Percentiles rank a stretch among this genome's conserved stretches.
These are phyloP conservation scores for Ectemnius lituratus DNA, from an alignment of 2,888 invertebrate genomes.

Conservation along the genomic window DNA sequence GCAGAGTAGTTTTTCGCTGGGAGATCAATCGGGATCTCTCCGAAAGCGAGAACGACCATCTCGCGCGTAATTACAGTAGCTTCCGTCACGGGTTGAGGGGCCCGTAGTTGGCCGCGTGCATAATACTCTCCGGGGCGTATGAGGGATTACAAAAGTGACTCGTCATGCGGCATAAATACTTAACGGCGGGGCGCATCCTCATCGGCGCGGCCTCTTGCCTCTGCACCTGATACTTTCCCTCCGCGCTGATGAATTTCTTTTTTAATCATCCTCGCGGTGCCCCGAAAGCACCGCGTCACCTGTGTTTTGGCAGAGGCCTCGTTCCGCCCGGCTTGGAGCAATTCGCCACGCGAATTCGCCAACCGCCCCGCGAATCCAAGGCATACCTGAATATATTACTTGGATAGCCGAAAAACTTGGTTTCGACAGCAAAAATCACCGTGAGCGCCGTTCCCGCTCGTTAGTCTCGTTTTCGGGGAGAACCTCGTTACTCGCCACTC, in stretches of 20 bases:
- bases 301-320: conserved; percentile 45
- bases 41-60: conserved; percentile 51
- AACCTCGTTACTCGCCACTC: background rate
- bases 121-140: conserved; percentile 60
- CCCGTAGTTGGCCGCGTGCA: conserved; percentile 59
- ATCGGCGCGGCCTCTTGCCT: conserved; percentile 46
- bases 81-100: conserved; percentile 60
- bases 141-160: conserved; percentile 71
- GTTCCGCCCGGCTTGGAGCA: conserved; percentile 11
- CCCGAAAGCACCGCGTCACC: conserved; percentile 58
- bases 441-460: background rate
- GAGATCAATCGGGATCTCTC: conserved; percentile 51
- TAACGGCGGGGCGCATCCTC: conserved; percentile 63
- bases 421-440: background rate
- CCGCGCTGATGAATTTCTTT: conserved; percentile 70
- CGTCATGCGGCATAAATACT: conserved; percentile 75
- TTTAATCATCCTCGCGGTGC: conserved; percentile 57
- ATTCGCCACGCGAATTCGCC: conserved; percentile 61
- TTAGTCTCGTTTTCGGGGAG: conserved; percentile 2
- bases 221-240: conserved; percentile 74
- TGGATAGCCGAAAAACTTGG: background rate
- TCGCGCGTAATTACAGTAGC: conserved; percentile 65
- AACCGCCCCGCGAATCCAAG: background rate
- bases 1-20: conserved; percentile 39
- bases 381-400: conserved; percentile 50